A percentile compares a stretch with the other conserved stretches of the same genome.
Conservation (phyloP, 2,888 invertebrate genomes). For the Drosophila lacicola region DNA sequence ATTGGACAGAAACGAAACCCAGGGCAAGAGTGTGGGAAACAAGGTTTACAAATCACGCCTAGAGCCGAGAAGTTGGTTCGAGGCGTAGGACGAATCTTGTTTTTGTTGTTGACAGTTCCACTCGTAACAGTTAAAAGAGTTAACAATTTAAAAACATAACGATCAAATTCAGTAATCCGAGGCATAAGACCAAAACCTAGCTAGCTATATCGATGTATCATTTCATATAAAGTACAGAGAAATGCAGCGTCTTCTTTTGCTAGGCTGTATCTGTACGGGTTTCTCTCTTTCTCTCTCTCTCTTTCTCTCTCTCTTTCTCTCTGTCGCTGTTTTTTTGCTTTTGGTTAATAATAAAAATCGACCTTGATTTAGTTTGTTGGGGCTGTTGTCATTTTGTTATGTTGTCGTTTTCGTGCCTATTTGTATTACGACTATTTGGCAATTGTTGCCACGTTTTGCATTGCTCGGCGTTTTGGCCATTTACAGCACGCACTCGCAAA, state of each 20-base stretch:
- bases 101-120: no score
- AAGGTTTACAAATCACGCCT: no score
- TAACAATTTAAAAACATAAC: no score
- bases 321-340: constrained; percentile 36
- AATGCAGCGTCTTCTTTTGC: constrained; percentile 13
- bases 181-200: no score
- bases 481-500: constrained; percentile 61
- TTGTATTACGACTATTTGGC: constrained; percentile 69
- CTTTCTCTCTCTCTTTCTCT: no score
- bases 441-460: constrained; percentile 71
- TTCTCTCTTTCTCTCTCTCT: constrained; percentile 27
- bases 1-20: no score
- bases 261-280: constrained; percentile 20
- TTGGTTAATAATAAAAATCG: constrained; percentile 70
- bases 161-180: no score
- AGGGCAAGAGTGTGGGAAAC: no score
- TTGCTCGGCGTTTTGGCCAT: constrained; percentile 53
- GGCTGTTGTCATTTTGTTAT: constrained; percentile 31
- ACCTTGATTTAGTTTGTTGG: constrained; percentile 79
- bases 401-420: constrained; percentile 56
- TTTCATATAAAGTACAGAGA: constrained; percentile 4
- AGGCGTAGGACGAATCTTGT: no score
- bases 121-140: no score
- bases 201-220: not conserved
- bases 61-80: no score